Evolutionary conservation across 30 jellyfish, hydroid and myxozoan species (phyloP).

Genomic region (Turritopsis dohrnii): DNA sequence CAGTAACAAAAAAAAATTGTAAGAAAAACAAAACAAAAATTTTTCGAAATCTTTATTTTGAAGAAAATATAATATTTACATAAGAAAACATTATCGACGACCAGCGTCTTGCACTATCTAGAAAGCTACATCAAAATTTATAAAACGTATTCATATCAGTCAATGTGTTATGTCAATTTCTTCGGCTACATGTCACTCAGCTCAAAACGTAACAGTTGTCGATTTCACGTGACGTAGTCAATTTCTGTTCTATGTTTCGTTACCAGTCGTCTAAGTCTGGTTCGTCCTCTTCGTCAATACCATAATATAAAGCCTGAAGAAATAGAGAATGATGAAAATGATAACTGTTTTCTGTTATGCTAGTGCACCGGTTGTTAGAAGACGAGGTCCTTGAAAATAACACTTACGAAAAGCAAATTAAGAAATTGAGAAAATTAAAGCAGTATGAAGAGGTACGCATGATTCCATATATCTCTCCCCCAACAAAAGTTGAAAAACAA

Average conservation of each 20-base stretch:
- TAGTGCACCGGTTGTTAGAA: no score
- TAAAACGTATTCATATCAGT: background rate
- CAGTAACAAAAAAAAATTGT: background rate
- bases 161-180: background rate
- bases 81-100: background rate
- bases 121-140: background rate
- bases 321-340: background rate
- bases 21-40: background rate
- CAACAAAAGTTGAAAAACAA: background rate
- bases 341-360: background rate
- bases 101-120: background rate
- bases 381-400: no score
- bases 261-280: conserved; percentile 45
- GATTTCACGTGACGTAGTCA: background rate
- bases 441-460: no score
- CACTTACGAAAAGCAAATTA: no score
- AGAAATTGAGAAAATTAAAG: no score
- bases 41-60: background rate
- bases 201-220: background rate
- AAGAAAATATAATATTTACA: background rate
- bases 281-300: conserved; percentile 43
- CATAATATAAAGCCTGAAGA: conserved; percentile 29
- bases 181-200: background rate
- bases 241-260: background rate
- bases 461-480: no score